Evolutionary conservation across 2,113 vertebrate species (phyloP).

Genomic region (Kobus ellipsiprymnus): DNA sequence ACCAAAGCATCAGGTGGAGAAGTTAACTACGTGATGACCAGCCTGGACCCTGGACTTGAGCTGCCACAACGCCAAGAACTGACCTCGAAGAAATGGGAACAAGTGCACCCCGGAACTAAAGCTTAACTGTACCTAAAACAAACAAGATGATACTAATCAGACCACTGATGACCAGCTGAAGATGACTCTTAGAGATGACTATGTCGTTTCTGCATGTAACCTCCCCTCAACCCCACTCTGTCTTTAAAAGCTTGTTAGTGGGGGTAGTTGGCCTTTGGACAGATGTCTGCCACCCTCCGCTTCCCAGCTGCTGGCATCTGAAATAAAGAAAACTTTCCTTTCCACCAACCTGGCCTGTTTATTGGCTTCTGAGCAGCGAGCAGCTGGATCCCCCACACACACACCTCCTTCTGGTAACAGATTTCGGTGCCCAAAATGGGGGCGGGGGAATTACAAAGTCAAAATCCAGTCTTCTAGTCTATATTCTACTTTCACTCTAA

Average conservation of each 20-base stretch:
- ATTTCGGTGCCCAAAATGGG: neutral
- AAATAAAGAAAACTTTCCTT: neutral
- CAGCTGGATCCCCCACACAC: neutral
- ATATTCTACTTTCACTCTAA: neutral
- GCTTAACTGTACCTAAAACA: neutral
- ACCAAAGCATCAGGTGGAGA: neutral
- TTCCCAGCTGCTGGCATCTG: neutral
- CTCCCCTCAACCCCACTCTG: neutral
- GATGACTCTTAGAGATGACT: neutral
- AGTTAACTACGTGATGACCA: neutral
- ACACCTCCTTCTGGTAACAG: neutral
- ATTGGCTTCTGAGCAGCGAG: neutral
- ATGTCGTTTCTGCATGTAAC: neutral
- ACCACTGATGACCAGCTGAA: neutral
- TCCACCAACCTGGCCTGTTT: neutral
- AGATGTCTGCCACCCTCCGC: neutral
- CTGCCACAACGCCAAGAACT: neutral
- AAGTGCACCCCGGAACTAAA: neutral
- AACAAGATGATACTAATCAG: neutral
- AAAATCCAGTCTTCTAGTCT: neutral
- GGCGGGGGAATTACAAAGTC: neutral
- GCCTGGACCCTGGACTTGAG: neutral
- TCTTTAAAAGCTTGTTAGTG: neutral
- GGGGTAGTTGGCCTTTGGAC: neutral
- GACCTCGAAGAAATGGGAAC: neutral